These are phyloP conservation scores for Cephus cinctus DNA, from an alignment of 1,140 invertebrate genomes.

Conservation along the genomic window DNA sequence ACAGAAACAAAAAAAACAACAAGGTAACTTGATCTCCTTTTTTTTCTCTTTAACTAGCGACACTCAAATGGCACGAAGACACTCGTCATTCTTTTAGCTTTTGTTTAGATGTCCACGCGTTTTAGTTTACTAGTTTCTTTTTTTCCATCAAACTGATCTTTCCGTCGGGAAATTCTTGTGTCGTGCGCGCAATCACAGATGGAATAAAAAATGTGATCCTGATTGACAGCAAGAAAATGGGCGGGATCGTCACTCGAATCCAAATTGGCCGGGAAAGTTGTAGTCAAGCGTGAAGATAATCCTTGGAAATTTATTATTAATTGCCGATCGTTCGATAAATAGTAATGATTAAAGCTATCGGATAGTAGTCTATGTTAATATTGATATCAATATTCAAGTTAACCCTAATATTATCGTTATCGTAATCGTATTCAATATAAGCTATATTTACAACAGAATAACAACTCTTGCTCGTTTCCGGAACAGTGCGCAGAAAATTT, in stretches of 20 bases:
- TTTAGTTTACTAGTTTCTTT: too few species aligned
- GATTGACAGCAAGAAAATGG: slow-evolving; percentile 49
- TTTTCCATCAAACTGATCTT: too few species aligned
- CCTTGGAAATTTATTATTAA: slow-evolving; percentile 10
- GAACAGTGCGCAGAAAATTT: slow-evolving; percentile 20
- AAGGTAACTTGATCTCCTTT: too few species aligned
- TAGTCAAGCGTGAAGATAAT: neutral
- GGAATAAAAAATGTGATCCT: slow-evolving; percentile 32
- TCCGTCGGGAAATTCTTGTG: too few species aligned
- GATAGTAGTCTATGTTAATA: slow-evolving; percentile 47
- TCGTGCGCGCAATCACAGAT: too few species aligned
- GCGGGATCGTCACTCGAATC: slow-evolving; percentile 19
- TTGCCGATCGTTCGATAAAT: slow-evolving; percentile 15
- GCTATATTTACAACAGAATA: slow-evolving; percentile 52
- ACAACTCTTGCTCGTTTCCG: slow-evolving; percentile 35
- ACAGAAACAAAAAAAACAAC: too few species aligned
- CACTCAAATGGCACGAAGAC: too few species aligned
- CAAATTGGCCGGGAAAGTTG: neutral
- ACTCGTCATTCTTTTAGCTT: too few species aligned
- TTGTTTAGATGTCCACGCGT: too few species aligned
- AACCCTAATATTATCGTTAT: slow-evolving; percentile 42
- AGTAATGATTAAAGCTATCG: slow-evolving; percentile 16
- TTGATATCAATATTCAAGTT: slow-evolving; percentile 40
- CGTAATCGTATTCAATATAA: slow-evolving; percentile 36
- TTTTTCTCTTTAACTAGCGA: too few species aligned